These are phyloP conservation scores for Thecocarcelia acutangulata DNA, from an alignment of 2,888 invertebrate species.

Conservation along the genomic window DNA sequence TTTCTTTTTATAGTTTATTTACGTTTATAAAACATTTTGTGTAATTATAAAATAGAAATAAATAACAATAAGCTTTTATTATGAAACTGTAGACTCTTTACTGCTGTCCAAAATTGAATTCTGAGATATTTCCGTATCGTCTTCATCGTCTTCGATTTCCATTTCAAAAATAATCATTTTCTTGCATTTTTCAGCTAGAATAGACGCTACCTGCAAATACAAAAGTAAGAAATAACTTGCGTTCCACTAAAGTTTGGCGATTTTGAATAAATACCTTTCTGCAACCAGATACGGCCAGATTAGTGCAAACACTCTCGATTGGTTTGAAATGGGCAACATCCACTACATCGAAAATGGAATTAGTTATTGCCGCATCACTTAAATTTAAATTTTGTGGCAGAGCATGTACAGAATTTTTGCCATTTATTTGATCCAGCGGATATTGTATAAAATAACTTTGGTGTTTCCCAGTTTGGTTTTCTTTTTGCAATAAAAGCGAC, in stretches of 20 bases:
- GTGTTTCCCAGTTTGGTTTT: constrained; percentile 83
- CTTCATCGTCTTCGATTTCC: constrained; percentile 96
- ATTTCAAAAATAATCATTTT: constrained; percentile 94
- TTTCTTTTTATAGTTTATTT: constrained; percentile 5
- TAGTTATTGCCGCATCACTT: constrained; percentile 77
- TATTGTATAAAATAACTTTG: constrained; percentile 82
- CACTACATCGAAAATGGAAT: constrained; percentile 83
- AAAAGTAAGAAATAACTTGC: background rate
- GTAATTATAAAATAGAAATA: constrained; percentile 8
- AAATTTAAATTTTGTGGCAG: constrained; percentile 75
- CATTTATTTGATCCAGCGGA: constrained; percentile 78
- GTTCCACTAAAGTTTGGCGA: constrained; percentile 27
- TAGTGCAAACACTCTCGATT: constrained; percentile 85
- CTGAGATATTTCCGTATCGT: constrained; percentile 85
- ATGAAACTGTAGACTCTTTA: constrained; percentile 76
- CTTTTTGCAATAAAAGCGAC: constrained; percentile 87
- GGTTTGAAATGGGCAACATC: constrained; percentile 82
- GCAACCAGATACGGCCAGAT: constrained; percentile 92
- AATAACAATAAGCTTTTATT: constrained; percentile 20
- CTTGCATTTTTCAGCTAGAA: constrained; percentile 89
- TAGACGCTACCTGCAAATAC: constrained; percentile 86
- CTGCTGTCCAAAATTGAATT: constrained; percentile 79
- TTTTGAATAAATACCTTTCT: constrained; percentile 77
- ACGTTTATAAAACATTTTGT: constrained; percentile 3
- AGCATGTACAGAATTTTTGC: constrained; percentile 80